Evolutionary conservation across 2,888 invertebrate genomes (phyloP), one percentile per base, ranked within the genome.

Genomic region (Aporophyla nigra): DNA sequence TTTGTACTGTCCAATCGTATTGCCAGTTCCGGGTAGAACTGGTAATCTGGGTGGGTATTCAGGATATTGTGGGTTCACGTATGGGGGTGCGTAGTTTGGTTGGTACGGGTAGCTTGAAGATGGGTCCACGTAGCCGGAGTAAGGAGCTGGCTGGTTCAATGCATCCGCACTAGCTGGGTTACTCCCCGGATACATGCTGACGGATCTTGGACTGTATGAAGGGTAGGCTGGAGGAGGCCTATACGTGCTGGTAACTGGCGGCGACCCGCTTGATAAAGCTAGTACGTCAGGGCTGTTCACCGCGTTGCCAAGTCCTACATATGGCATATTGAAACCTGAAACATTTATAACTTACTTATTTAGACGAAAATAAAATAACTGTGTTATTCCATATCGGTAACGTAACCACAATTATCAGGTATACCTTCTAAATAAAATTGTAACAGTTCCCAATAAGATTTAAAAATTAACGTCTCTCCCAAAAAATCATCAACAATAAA

Each of bases 401-500:
- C n/a, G 3, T 46, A 69, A 70, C 54, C 33, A 12, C 19, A 66
- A 27, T 12, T 65, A 4, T 53, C 53, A 16, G 7, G 1, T 53
- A 56, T 24, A 73, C 12, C 56, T 58, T 63, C 68, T 27, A 54
- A 74, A 63, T 16, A 21, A 76, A 76, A 74, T 76, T 61, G 43
- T 54, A 81, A 76, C 67, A 21, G 14, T 70, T 62, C 33, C 24
- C 19, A 53, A 69, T 7, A 58, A 68, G 24, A 74, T 62, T 75
- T 61, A 83, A 78, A 59, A 49, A 54, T n/a, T 67, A 43, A 77
- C 59, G 49, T 63, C 16, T 58, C 16, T 63, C n/a, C 54, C 24
- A 43, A 74, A 67, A 79, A 78, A 66, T 71, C 76, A 81, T 86
- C 65, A 82, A 78, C 69, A 85, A 78, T 82, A 83, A 86, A 88